A percentile compares a stretch with the other conserved stretches of the same genome.
phyloP scores from a whole-genome alignment of 2,797 vertebrate species.

The Centroberyx gerrardi region DNA sequence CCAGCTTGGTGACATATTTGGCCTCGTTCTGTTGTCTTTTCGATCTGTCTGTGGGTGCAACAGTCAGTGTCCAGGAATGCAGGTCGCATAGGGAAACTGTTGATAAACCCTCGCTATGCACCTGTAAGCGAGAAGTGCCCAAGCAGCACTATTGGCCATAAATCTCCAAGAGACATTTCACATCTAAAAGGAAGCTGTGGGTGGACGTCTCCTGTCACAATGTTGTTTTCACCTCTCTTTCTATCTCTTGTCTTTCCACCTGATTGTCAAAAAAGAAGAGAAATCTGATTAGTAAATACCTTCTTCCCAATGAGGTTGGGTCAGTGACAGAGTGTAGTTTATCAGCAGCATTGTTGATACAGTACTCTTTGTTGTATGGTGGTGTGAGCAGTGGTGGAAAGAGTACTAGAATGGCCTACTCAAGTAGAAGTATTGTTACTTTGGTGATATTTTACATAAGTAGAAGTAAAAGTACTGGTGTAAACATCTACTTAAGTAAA shows the following conservation, averaged over 20 bases:
- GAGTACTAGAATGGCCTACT: no score
- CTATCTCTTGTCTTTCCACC: not conserved
- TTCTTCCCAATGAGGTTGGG: not conserved
- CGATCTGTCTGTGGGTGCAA: conserved; percentile 18
- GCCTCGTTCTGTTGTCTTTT: conserved; percentile 11
- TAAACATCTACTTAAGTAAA: no score
- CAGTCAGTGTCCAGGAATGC: conserved; percentile 72
- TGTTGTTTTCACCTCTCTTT: conserved; percentile 12
- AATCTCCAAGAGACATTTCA: conserved; percentile 11
- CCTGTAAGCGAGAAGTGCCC: not conserved
- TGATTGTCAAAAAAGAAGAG: not conserved
- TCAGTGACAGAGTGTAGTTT: not conserved
- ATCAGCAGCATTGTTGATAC: not conserved
- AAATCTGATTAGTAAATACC: not conserved
- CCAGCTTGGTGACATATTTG: conserved; percentile 76
- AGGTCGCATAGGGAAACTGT: conserved; percentile 56
- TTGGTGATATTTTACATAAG: no score
- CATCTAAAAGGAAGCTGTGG: conserved; percentile 36
- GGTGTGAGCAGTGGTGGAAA: not conserved
- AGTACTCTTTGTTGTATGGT: not conserved
- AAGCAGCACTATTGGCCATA: conserved; percentile 16
- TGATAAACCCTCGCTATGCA: conserved; percentile 52
- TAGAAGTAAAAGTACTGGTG: no score
- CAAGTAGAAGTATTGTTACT: no score
- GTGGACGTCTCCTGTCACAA: not conserved